Evolutionary conservation across 2,113 vertebrate genomes (phyloP).

Genomic region (Eolophus roseicapilla): DNA sequence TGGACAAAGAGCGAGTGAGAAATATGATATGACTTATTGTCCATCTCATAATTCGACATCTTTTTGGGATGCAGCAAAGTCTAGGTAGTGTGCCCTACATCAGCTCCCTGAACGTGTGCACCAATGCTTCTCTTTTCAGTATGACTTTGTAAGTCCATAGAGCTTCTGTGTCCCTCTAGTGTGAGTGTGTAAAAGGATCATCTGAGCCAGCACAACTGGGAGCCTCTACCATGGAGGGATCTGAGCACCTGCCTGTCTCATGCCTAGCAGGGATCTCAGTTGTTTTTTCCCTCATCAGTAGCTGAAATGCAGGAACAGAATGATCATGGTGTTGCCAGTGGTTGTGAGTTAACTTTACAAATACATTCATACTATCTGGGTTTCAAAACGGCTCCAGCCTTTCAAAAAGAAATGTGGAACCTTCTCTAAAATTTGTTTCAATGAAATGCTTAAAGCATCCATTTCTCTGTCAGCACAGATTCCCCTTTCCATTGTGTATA

Average conservation of each 20-base stretch:
- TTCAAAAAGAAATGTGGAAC: background rate
- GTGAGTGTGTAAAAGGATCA: fast-evolving
- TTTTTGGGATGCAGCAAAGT: background rate
- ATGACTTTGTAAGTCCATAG: background rate
- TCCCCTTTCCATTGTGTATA: background rate
- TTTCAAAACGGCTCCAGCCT: background rate
- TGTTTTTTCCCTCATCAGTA: background rate
- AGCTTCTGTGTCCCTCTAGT: background rate
- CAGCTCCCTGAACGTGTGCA: background rate
- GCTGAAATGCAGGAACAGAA: background rate
- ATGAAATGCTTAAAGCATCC: background rate
- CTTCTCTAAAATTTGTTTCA: background rate
- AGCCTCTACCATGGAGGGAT: background rate
- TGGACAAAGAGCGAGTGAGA: background rate
- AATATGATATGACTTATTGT: background rate
- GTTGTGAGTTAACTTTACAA: background rate
- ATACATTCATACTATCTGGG: background rate
- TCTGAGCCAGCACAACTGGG: background rate
- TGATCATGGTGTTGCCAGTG: background rate
- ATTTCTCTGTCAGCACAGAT: background rate
- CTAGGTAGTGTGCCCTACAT: background rate
- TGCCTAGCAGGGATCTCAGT: background rate
- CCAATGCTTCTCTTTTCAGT: background rate
- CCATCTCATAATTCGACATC: background rate
- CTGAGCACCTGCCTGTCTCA: background rate